Conservation (phyloP, 2,113 vertebrate species). For the Calypte anna region DNA sequence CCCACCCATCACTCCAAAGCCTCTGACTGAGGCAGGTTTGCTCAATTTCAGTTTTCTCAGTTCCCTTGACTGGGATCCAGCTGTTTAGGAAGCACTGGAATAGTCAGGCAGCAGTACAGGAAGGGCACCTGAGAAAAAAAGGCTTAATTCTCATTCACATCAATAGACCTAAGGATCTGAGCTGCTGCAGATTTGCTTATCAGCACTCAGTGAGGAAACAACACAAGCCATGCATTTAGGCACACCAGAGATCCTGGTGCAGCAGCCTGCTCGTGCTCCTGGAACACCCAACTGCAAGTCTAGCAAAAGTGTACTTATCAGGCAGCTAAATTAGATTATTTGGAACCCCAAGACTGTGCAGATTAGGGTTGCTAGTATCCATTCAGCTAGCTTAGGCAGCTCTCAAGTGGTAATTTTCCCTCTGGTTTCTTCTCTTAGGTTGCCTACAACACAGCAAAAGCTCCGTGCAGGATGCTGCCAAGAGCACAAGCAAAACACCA, state of each 20-base stretch:
- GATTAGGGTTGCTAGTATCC: not conserved
- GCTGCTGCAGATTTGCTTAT: not conserved
- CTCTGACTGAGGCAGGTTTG: not conserved
- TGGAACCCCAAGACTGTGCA: not conserved
- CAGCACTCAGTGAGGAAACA: not conserved
- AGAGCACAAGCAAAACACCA: not conserved
- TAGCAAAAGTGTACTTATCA: not conserved
- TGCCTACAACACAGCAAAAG: not conserved
- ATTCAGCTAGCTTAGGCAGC: not conserved
- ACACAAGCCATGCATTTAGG: not conserved
- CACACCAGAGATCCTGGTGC: not conserved
- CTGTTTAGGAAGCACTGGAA: not conserved
- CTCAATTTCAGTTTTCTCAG: not conserved
- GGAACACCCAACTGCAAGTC: not conserved
- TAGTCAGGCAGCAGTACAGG: not conserved
- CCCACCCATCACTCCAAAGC: not conserved
- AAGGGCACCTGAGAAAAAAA: not conserved
- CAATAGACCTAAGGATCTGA: not conserved
- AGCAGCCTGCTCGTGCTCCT: not conserved
- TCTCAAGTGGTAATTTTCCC: not conserved
- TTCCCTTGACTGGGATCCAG: not conserved
- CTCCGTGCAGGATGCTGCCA: not conserved
- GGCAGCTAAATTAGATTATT: slow-evolving; percentile 1
- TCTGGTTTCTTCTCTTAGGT: not conserved
- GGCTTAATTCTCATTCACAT: not conserved